These are phyloP conservation scores for Gyps fulvus DNA, from an alignment of 2,113 vertebrate genomes.

Conservation along the genomic window DNA sequence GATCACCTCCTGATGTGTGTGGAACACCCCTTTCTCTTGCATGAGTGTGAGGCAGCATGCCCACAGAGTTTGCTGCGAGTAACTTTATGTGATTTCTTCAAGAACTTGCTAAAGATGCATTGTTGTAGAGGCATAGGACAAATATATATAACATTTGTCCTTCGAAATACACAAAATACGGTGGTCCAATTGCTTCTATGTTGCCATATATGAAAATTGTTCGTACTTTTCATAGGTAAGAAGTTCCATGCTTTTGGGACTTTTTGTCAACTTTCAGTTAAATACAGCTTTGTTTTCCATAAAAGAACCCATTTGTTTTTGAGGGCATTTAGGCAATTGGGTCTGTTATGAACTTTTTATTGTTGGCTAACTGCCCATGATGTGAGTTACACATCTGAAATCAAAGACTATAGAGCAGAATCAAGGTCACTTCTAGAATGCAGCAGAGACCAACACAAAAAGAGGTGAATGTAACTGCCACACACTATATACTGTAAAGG, in stretches of 20 bases:
- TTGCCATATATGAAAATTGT: neutral
- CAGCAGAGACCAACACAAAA: neutral
- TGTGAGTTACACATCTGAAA: neutral
- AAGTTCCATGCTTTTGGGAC: neutral
- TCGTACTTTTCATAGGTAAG: neutral
- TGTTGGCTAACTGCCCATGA: neutral
- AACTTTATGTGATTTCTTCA: neutral
- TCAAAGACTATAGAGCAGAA: neutral
- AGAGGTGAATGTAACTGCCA: neutral
- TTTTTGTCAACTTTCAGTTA: neutral
- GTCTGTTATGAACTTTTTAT: neutral
- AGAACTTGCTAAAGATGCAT: neutral
- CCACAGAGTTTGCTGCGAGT: neutral
- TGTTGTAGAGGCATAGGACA: neutral
- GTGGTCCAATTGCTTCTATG: neutral
- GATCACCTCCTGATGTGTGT: neutral
- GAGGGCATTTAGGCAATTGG: neutral
- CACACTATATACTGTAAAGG: neutral
- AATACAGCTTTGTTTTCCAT: neutral
- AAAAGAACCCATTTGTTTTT: neutral
- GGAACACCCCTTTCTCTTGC: neutral
- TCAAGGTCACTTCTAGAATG: neutral
- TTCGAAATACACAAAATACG: neutral
- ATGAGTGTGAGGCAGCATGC: neutral
- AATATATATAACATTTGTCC: neutral